Evolutionary conservation across 2,888 invertebrate genomes (phyloP).

Genomic region (Stenchaetothrips biformis): DNA sequence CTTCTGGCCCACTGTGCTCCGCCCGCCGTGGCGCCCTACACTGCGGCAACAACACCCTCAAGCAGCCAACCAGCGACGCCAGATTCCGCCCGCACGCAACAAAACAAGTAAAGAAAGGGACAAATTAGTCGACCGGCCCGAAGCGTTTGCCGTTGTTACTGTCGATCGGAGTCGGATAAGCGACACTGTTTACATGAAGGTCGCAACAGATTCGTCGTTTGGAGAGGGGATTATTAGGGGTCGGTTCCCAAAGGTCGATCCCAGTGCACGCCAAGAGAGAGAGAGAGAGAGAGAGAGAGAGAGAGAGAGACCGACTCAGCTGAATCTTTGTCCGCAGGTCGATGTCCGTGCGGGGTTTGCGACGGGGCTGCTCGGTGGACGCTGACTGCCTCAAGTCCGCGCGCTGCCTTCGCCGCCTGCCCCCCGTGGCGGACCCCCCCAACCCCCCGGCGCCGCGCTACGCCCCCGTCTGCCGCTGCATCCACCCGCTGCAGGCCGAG

Average conservation of each 20-base stretch:
- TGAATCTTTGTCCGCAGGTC: not conserved
- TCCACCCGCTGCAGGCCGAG: not conserved
- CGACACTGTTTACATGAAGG: no score
- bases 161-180: no score
- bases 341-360: not conserved
- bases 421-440: constrained; percentile 3
- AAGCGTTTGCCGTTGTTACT: no score
- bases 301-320: not conserved
- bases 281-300: not conserved
- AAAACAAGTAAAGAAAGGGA: no score
- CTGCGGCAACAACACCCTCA: not conserved
- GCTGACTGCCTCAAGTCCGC: not conserved
- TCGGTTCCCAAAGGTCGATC: no score
- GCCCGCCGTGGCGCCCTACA: not conserved
- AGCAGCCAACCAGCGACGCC: not conserved
- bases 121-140: no score
- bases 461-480: constrained; percentile 9
- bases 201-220: no score
- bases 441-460: not conserved
- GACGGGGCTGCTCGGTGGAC: constrained; percentile 8
- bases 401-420: constrained; percentile 19
- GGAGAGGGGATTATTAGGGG: no score
- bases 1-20: not conserved
- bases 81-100: no score
- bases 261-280: no score